Evolutionary conservation across 2,113 vertebrate species (phyloP), one percentile per base, ranked within the genome.

Genomic region (Urocitellus parryii): DNA sequence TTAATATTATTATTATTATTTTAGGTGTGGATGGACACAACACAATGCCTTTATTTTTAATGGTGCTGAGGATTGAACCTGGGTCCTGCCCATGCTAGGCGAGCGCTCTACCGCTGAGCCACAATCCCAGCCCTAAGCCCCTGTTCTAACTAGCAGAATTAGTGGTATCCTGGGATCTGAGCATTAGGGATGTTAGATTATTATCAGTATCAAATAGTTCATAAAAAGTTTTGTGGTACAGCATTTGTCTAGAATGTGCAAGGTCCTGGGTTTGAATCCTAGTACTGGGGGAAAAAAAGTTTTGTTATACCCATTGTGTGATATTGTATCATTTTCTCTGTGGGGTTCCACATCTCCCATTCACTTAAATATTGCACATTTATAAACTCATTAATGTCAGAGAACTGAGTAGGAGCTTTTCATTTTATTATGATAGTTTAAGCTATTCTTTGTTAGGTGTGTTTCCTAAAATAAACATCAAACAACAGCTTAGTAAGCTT

Each of bases 341-440:
- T 73, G 39, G 37, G 18, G 25, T n/a, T 80, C 16, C 45, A 45
- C 25, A 84, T 68, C 37, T 82, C 37, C 12, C 32, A 70, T 89
- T 63, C 48, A 85, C 85, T 92, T 18, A 80, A n/a, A 67, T 79
- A 80, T 72, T 48, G 39, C 32, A 73, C 37, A 56, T 88, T 88
- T 89, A 82, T 72, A 73, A 94, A 61, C 16, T 88, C 37, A 67
- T 48, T 80, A 67, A 91, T 82, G 83, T 84, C 73, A 63, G 80
- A 93, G 34, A 76, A 81, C n/a, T 79, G 17, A n/a, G 13, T 53
- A 70, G 51, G 5, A 89, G 37, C 45, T 42, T 92, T 0, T 77
- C 58, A 89, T 84, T 53, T n/a, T 61, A 53, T 39, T 63, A 29
- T 8, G 0, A n/a, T 84, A 29, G 20, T 88, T 72, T 87, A 82